Base-by-base conservation (phyloP, 2,113 vertebrate species). In the Nothobranchius furzeri region DNA sequence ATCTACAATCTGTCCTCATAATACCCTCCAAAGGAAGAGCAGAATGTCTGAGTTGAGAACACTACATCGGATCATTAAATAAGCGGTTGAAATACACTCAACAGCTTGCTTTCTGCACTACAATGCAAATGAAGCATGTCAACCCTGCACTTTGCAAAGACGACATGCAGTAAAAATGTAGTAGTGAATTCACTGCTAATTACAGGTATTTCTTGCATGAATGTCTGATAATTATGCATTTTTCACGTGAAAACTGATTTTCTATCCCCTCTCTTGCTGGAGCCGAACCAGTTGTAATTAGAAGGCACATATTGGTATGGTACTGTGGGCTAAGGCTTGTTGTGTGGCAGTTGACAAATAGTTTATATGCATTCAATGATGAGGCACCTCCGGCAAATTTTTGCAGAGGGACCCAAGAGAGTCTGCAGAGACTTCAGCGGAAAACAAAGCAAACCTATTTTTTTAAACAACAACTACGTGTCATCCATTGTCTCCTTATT, bases 341-440 rank as follows among this genome's bases (percentile, higher is more conserved):
- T 59, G 61, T 36, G 47, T 4, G 7, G 64, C 50, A 75, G 61
- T 60, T 78, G 69, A 76, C 60, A 71, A 68, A 74, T 52, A 37
- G 56, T 64, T 74, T 70, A 61, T 61, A 68, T 55, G 36, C 55
- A 49, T 52, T 30, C 53, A 63, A 59, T 47, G 11, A 51, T 43
- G 56, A 25, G 11, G 55, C 46, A 69, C 60, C 70, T 73, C 48
- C 14, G 50, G 69, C 60, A 15, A 69, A 60, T 73, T 25, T 48
- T 60, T 57, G 6, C 52, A 13, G 52, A 61, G 9, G 30, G 56
- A 60, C 73, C 68, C 69, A 48, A 52, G 68, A 67, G 60, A 67
- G 36, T n/a, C 14, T 55, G 36, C 37, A 40, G 50, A 36, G 43
- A 49, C 65, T 49, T 73, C 55, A 47, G 24, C 51, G 45, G 63